Base-by-base conservation (phyloP, 30 jellyfish, hydroid and myxozoan genomes). In the Cassiopea xamachana region DNA sequence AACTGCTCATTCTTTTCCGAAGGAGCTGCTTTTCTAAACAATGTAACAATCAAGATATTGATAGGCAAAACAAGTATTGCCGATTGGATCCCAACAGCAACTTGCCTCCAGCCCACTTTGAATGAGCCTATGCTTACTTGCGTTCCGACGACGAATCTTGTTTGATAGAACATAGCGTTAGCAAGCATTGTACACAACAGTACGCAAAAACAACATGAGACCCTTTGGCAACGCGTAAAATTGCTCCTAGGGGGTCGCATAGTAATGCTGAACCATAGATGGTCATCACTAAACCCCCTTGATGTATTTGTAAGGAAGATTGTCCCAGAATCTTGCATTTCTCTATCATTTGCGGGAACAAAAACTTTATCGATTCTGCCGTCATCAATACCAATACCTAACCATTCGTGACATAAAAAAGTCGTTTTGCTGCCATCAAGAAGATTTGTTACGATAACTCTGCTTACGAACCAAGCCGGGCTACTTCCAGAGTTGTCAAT, bases 401-500 rank as follows among this genome's bases (percentile, higher is more conserved):
- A 91, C 98, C 98, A 93, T 2, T 87, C 47, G 27, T 83, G 81
- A 61, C 98, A 93, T 7, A 93, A 45, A 77, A 84, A 89, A 4
- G 67, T 59, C 16, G 92, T 49, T 95, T 89, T 45, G 84, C 91
- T 48, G 91, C 51, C 46, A 49, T 76, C 17, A 84, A 94, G 47
- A 10, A 89, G 77, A 69, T 84, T 70, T 19, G 98, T 88, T 67
- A 89, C 81, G 19, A 64, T 80, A 10, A 85, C 55, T 79, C 98
- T 96, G 86, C 98, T 93, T 44, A 93, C 93, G 69, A 82, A 89
- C 98, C 98, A 93, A 15, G 94, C 61, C 1, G 98, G 97, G 39
- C 60, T 64, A 1, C 48, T 48, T 2, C 98, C 98, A 58, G 86
- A 44, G 77, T 93, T 93, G 71, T 93, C 91, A 73, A 87, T 96